These are phyloP conservation scores for Lordiphosa collinella DNA, from an alignment of 1,140 invertebrate species.

Conservation along the genomic window DNA sequence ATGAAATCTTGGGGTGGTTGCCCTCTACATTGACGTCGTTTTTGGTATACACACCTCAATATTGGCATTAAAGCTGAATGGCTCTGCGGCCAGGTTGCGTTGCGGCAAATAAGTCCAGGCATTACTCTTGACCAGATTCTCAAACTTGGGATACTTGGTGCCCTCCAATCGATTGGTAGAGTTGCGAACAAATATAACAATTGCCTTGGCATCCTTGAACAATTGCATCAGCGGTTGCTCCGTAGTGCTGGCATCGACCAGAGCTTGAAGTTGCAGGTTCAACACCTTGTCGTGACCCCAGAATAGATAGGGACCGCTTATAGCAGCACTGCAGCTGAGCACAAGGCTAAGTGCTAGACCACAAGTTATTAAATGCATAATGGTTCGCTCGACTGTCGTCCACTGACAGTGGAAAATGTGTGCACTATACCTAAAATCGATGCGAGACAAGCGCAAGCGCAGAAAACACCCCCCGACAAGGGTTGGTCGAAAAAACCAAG, in stretches of 20 bases:
- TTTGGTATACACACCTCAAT: conserved; percentile 62
- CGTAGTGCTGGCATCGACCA: conserved; percentile 79
- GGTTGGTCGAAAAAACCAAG: background rate
- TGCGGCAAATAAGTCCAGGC: conserved; percentile 81
- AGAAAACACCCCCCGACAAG: background rate
- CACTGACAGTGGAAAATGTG: background rate
- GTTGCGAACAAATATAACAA: conserved; percentile 73
- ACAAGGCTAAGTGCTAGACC: conserved; percentile 36
- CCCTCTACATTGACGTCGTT: background rate
- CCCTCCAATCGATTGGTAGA: conserved; percentile 59
- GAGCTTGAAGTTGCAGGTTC: conserved; percentile 79
- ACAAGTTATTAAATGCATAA: conserved; percentile 46
- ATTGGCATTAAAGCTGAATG: conserved; percentile 80
- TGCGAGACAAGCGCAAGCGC: conserved; percentile 1
- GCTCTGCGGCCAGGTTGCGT: conserved; percentile 81
- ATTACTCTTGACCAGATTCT: conserved; percentile 72
- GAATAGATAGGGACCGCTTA: conserved; percentile 81
- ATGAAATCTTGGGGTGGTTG: background rate
- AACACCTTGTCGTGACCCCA: conserved; percentile 81
- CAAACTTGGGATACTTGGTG: conserved; percentile 66
- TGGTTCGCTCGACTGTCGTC: background rate
- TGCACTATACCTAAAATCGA: background rate
- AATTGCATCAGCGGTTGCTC: conserved; percentile 80
- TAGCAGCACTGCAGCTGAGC: conserved; percentile 45
- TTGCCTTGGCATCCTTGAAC: conserved; percentile 64